Percentiles rank a stretch among this genome's conserved stretches.
Conservation (phyloP, 2,888 invertebrate species). For the Asteroscopus sphinx region DNA sequence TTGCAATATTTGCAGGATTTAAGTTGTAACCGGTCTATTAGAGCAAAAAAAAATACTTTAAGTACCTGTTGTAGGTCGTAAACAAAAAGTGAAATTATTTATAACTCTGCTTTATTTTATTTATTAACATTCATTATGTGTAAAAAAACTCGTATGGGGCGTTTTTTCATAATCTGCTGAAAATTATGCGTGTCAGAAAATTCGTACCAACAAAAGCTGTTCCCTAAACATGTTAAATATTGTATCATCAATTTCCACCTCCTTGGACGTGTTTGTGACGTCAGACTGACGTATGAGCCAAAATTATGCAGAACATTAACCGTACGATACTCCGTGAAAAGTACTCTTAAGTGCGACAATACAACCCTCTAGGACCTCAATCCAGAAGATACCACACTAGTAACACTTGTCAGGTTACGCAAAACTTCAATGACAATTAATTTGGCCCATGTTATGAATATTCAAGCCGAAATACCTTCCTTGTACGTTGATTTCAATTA, state of each 20-base stretch:
- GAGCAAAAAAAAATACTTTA: too few relatives aligned
- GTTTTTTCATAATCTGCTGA: background rate
- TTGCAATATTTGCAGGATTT: too few relatives aligned
- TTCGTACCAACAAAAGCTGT: conserved; percentile 1
- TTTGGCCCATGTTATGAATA: conserved; percentile 53
- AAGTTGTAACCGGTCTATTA: too few relatives aligned
- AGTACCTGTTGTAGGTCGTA: too few relatives aligned
- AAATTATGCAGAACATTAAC: conserved; percentile 24
- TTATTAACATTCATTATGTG: too few relatives aligned
- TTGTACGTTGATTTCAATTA: conserved; percentile 80
- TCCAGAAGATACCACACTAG: background rate
- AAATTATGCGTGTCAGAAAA: background rate
- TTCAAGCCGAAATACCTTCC: conserved; percentile 53
- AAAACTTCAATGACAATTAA: conserved; percentile 38
- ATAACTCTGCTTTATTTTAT: too few relatives aligned
- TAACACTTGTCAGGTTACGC: conserved; percentile 3
- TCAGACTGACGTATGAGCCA: conserved; percentile 20
- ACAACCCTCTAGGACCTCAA: background rate
- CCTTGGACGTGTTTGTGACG: conserved; percentile 10
- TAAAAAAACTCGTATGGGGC: too few relatives aligned
- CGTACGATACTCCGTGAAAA: conserved; percentile 2
- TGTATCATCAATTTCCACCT: conserved; percentile 9
- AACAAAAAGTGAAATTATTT: too few relatives aligned
- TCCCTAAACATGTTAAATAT: conserved; percentile 11
- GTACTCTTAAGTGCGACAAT: background rate